These are phyloP conservation scores for Agriopis aurantiaria DNA, from an alignment of 2,888 invertebrate species.

Conservation along the genomic window DNA sequence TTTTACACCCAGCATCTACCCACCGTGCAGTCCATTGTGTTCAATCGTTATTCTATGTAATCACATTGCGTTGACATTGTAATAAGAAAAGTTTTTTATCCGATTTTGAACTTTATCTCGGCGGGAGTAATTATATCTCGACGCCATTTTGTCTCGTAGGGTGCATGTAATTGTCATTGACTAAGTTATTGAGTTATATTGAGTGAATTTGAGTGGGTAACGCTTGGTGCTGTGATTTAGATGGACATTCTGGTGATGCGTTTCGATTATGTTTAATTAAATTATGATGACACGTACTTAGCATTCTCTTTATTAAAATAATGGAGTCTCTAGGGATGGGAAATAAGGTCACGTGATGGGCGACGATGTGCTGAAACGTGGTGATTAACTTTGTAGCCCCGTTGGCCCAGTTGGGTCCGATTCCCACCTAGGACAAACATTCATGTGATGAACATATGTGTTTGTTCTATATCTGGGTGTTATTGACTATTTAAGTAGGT, in stretches of 20 bases:
- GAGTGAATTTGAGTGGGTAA: slow-evolving; percentile 76
- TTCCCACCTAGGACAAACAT: no score
- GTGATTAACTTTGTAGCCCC: no score
- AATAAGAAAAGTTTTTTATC: slow-evolving; percentile 58
- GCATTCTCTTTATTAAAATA: no score
- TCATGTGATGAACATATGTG: no score
- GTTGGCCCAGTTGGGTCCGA: no score
- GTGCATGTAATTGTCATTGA: slow-evolving; percentile 70
- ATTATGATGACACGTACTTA: slow-evolving; percentile 44
- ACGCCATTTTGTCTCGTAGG: slow-evolving; percentile 76
- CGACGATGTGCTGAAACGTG: no score
- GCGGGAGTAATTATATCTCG: slow-evolving; percentile 54
- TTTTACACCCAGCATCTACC: slow-evolving; percentile 81
- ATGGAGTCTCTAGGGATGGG: no score
- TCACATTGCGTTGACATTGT: slow-evolving; percentile 67
- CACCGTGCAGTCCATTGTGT: slow-evolving; percentile 66
- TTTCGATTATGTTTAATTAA: slow-evolving; percentile 31
- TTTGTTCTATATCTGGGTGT: no score
- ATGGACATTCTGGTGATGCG: slow-evolving; percentile 32
- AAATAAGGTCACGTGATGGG: no score
- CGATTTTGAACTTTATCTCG: slow-evolving; percentile 61
- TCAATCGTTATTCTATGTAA: slow-evolving; percentile 67
- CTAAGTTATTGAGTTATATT: slow-evolving; percentile 75
- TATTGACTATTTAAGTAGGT: no score
- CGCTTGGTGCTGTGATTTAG: slow-evolving; percentile 52